Conservation (phyloP, 2,888 invertebrate genomes). For the Epistrophella euchroma region DNA sequence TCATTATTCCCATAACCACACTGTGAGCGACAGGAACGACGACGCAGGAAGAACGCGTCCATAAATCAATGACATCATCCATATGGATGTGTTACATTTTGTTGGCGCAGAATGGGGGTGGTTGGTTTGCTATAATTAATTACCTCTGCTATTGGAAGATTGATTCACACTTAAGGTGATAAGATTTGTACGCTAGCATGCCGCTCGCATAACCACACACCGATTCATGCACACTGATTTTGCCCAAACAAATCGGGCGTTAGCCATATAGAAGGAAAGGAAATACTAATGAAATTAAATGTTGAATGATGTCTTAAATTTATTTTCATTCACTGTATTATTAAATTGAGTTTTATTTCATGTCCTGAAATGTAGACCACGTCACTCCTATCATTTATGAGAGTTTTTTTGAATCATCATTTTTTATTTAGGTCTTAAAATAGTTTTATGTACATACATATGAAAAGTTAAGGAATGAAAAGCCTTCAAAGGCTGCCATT, state of each 20-base stretch:
- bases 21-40: conserved; percentile 47
- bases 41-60: conserved; percentile 57
- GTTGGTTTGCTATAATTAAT: conserved; percentile 65
- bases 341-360: not conserved
- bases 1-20: conserved; percentile 57
- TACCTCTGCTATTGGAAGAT: conserved; percentile 76
- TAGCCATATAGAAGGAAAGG: not conserved
- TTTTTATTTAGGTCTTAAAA: too few relatives aligned
- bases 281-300: conserved; percentile 28
- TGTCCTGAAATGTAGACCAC: not conserved
- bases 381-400: too few relatives aligned
- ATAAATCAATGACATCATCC: conserved; percentile 74
- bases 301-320: conserved; percentile 12
- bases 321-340: not conserved
- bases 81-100: conserved; percentile 72
- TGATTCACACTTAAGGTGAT: conserved; percentile 81
- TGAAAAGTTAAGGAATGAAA: too few relatives aligned
- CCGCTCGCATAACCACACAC: conserved; percentile 42
- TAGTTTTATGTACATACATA: too few relatives aligned
- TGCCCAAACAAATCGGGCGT: conserved; percentile 16
- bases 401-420: too few relatives aligned
- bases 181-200: conserved; percentile 70
- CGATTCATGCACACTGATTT: conserved; percentile 38
- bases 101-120: conserved; percentile 49
- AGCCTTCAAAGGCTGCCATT: too few relatives aligned